Evolutionary conservation across 2,888 invertebrate genomes (phyloP).

Genomic region (Caenorhabditis sp.): DNA sequence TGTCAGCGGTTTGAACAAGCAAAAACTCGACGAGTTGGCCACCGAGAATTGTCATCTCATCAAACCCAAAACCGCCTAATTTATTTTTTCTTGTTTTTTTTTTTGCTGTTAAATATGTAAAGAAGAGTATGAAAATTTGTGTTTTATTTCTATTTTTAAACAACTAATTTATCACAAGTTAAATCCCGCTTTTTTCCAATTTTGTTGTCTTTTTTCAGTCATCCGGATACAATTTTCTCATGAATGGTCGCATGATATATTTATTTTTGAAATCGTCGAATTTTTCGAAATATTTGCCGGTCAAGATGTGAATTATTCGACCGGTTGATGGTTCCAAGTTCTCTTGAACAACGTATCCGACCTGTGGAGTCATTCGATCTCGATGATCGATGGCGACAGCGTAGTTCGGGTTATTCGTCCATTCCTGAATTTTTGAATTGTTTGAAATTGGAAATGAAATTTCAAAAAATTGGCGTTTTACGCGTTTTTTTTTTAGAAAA

Average conservation of each 20-base stretch:
- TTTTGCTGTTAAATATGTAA: neutral
- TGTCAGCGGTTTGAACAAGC: conserved; percentile 47
- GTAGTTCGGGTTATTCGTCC: conserved; percentile 73
- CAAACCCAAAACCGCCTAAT: conserved; percentile 38
- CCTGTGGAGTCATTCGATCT: conserved; percentile 72
- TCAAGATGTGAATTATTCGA: conserved; percentile 71
- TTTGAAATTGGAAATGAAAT: no score
- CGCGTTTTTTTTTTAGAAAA: neutral
- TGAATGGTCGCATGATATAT: conserved; percentile 27
- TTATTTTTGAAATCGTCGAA: conserved; percentile 43
- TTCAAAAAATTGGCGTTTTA: no score
- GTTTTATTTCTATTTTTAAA: neutral
- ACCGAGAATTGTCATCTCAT: conserved; percentile 35
- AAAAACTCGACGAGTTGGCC: conserved; percentile 38
- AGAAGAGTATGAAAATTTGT: neutral
- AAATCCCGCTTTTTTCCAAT: neutral
- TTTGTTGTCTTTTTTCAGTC: conserved; percentile 5
- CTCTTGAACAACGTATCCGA: conserved; percentile 63
- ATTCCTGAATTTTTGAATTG: conserved; percentile 29
- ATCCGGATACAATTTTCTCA: conserved; percentile 22
- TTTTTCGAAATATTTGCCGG: conserved; percentile 72
- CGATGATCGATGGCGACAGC: conserved; percentile 74
- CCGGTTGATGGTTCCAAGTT: conserved; percentile 70
- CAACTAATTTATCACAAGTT: no score
- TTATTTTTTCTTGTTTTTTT: conserved; percentile 8